phyloP scores from a whole-genome alignment of 2,888 invertebrate genomes.

The Parochlus steinenii region DNA sequence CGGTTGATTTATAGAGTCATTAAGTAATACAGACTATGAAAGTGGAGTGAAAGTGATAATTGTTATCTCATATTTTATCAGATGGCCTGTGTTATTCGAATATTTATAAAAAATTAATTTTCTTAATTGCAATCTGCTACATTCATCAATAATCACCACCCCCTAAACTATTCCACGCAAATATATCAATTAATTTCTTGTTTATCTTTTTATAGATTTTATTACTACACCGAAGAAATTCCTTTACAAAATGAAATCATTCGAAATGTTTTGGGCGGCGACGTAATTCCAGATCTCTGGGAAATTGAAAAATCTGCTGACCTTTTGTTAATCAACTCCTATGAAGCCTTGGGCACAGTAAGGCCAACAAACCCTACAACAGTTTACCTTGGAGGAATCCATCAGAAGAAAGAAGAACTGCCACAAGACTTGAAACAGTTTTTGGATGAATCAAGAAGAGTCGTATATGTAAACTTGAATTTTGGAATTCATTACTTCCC shows the following conservation, averaged over 20 bases:
- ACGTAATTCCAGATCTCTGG: constrained; percentile 17
- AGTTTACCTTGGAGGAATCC: constrained; percentile 19
- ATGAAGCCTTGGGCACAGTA: constrained; percentile 17
- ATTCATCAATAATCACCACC: too few relatives aligned
- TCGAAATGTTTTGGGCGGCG: constrained; percentile 16
- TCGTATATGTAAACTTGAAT: constrained; percentile 18
- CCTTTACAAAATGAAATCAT: constrained; percentile 19
- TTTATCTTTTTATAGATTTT: constrained; percentile 17
- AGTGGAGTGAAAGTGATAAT: too few relatives aligned
- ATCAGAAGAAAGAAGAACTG: constrained; percentile 15
- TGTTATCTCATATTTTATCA: too few relatives aligned
- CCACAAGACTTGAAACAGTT: constrained; percentile 16
- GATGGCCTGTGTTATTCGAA: too few relatives aligned
- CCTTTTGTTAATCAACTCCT: constrained; percentile 18
- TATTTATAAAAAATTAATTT: too few relatives aligned
- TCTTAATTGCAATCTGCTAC: too few relatives aligned
- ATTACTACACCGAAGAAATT: constrained; percentile 18
- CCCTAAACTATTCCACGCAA: too few relatives aligned
- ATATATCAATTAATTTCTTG: too few relatives aligned
- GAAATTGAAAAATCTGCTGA: constrained; percentile 18
- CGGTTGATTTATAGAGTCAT: too few relatives aligned
- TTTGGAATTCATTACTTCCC: constrained; percentile 14
- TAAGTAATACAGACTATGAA: too few relatives aligned
- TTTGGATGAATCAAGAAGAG: constrained; percentile 14
- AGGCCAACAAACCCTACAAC: constrained; percentile 19